These are phyloP conservation scores for Ochotona princeps DNA, from an alignment of 2,113 vertebrate species.

Conservation along the genomic window DNA sequence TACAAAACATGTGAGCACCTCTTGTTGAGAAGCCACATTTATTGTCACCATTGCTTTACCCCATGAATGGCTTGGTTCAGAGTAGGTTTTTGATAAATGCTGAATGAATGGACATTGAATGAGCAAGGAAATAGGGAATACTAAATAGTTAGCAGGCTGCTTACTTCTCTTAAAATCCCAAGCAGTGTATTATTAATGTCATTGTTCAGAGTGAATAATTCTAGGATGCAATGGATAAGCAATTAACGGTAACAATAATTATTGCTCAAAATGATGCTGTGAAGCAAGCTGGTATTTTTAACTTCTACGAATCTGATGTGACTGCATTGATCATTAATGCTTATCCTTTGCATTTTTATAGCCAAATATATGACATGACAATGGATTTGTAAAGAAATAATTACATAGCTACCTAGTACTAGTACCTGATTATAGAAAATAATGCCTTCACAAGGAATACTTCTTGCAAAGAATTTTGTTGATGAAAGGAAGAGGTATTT, in stretches of 20 bases:
- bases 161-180: conserved; percentile 44
- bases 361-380: not conserved
- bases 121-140: conserved; percentile 17
- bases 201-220: conserved; percentile 74
- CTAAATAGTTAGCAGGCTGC: conserved; percentile 19
- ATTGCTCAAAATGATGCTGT: conserved; percentile 61
- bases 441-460: not conserved
- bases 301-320: conserved; percentile 45
- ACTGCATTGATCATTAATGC: conserved; percentile 14
- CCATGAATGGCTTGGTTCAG: conserved; percentile 18
- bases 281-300: conserved; percentile 66
- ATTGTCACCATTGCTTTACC: not conserved
- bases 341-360: conserved; percentile 25
- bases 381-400: conserved; percentile 22
- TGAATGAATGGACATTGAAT: conserved; percentile 56
- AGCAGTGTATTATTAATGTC: conserved; percentile 70
- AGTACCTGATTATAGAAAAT: not conserved
- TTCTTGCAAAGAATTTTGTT: not conserved
- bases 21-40: not conserved
- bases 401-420: conserved; percentile 8
- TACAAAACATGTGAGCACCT: not conserved
- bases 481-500: not conserved
- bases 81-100: conserved; percentile 37
- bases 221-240: conserved; percentile 57
- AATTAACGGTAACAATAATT: conserved; percentile 73